These are phyloP conservation scores for Chaitophorus viminalis DNA, from an alignment of 2,888 invertebrate species.

Conservation along the genomic window DNA sequence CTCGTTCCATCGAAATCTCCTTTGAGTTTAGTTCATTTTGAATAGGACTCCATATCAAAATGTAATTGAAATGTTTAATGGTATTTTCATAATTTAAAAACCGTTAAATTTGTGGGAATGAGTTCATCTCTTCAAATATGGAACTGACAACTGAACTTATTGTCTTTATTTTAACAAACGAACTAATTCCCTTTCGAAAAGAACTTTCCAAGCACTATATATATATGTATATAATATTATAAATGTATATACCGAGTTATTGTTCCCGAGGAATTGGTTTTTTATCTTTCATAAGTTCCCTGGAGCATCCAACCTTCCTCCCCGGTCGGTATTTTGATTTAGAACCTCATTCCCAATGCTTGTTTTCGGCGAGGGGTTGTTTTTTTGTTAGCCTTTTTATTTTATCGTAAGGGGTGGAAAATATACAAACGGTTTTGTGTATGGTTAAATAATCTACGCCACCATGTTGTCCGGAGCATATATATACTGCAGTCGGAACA, in stretches of 20 bases:
- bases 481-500: slow-evolving; percentile 15
- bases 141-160: no score
- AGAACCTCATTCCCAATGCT: slow-evolving; percentile 44
- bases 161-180: no score
- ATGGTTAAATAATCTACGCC: slow-evolving; percentile 60
- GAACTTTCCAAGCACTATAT: no score
- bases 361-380: slow-evolving; percentile 16
- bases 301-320: slow-evolving; percentile 45
- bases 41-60: no score
- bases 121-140: no score
- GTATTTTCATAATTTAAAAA: no score
- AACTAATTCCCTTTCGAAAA: no score
- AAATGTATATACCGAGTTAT: slow-evolving; percentile 6
- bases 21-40: no score
- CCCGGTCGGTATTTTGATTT: slow-evolving; percentile 52
- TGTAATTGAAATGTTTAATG: no score
- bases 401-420: slow-evolving; percentile 44
- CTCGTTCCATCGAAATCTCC: no score
- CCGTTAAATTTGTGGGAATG: no score
- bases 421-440: slow-evolving; percentile 55
- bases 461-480: slow-evolving; percentile 37
- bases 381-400: slow-evolving; percentile 30
- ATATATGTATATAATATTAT: neutral
- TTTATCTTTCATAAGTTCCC: slow-evolving; percentile 58
- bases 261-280: slow-evolving; percentile 48